Conservation (phyloP, 2,113 vertebrate species). For the Semicossyphus pulcher region DNA sequence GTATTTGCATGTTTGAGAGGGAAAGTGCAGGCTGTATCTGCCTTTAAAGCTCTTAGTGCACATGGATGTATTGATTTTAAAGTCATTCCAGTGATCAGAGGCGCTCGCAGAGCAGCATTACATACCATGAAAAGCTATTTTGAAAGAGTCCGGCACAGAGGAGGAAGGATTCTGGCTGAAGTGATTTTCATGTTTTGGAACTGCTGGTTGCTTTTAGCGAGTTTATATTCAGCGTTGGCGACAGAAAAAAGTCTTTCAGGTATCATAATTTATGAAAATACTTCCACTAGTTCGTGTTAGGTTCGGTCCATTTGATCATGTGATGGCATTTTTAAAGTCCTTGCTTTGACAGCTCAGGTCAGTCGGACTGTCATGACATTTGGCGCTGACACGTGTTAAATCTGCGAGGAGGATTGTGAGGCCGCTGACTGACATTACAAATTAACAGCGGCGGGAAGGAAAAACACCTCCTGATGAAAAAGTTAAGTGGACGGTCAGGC, state of each 20-base stretch:
- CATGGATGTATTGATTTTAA: slow-evolving; percentile 75
- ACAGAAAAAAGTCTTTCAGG: slow-evolving; percentile 22
- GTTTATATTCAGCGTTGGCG: slow-evolving; percentile 7
- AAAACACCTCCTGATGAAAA: slow-evolving; percentile 67
- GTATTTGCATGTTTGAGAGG: slow-evolving; percentile 77
- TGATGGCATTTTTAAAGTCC: slow-evolving; percentile 59
- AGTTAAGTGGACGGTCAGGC: slow-evolving; percentile 62
- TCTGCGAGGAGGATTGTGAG: slow-evolving; percentile 52
- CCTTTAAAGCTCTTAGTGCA: slow-evolving; percentile 69
- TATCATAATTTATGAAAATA: slow-evolving; percentile 44
- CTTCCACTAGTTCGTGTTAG: neutral
- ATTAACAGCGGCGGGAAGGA: slow-evolving; percentile 67
- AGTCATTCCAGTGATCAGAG: slow-evolving; percentile 57
- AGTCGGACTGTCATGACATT: slow-evolving; percentile 68
- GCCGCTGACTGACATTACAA: slow-evolving; percentile 67
- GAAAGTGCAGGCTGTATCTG: slow-evolving; percentile 54
- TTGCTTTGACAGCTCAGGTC: slow-evolving; percentile 52
- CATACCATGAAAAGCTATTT: slow-evolving; percentile 54
- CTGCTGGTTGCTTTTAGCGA: slow-evolving; percentile 43
- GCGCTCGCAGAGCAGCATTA: slow-evolving; percentile 48
- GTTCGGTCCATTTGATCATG: slow-evolving; percentile 39
- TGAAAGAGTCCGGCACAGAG: slow-evolving; percentile 14
- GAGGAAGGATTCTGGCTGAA: slow-evolving; percentile 12
- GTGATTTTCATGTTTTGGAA: slow-evolving; percentile 46
- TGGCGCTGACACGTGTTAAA: slow-evolving; percentile 60